A percentile compares a stretch with the other conserved stretches of the same genome.
These are phyloP conservation scores for Coenonympha glycerion DNA, from an alignment of 2,888 invertebrate genomes.

Conservation along the genomic window DNA sequence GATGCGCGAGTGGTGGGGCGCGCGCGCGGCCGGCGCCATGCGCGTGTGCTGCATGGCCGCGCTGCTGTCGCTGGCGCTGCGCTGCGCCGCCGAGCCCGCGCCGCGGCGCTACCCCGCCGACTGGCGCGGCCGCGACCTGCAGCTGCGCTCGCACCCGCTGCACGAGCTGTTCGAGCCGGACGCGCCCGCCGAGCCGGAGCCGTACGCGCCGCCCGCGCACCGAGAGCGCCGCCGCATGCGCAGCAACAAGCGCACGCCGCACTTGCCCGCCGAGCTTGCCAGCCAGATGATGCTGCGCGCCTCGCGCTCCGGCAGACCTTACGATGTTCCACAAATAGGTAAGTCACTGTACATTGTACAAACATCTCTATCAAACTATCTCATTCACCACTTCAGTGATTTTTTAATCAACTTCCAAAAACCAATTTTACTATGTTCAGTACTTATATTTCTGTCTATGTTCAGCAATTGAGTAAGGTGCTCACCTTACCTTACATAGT, in stretches of 20 bases:
- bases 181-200: conserved; percentile 34
- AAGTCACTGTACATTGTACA: conserved; percentile 52
- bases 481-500: too few relatives aligned
- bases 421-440: too few relatives aligned
- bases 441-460: too few relatives aligned
- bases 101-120: conserved; percentile 55
- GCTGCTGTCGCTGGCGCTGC: conserved; percentile 63
- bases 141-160: conserved; percentile 50
- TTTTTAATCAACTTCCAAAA: too few relatives aligned
- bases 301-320: conserved; percentile 83
- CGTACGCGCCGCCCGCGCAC: conserved; percentile 45
- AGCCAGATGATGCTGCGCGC: conserved; percentile 87
- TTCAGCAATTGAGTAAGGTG: too few relatives aligned
- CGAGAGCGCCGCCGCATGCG: conserved; percentile 50
- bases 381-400: too few relatives aligned
- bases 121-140: conserved; percentile 45
- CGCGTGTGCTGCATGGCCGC: conserved; percentile 63
- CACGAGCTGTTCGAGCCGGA: conserved; percentile 64
- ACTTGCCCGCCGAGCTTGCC: conserved; percentile 76
- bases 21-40: conserved; percentile 57
- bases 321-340: conserved; percentile 93
- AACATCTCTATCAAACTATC: too few relatives aligned
- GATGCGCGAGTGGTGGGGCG: conserved; percentile 60
- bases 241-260: conserved; percentile 56
- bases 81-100: conserved; percentile 57